Evolutionary conservation across 2,888 invertebrate species (phyloP).

Genomic region (Ophion obscuratus): DNA sequence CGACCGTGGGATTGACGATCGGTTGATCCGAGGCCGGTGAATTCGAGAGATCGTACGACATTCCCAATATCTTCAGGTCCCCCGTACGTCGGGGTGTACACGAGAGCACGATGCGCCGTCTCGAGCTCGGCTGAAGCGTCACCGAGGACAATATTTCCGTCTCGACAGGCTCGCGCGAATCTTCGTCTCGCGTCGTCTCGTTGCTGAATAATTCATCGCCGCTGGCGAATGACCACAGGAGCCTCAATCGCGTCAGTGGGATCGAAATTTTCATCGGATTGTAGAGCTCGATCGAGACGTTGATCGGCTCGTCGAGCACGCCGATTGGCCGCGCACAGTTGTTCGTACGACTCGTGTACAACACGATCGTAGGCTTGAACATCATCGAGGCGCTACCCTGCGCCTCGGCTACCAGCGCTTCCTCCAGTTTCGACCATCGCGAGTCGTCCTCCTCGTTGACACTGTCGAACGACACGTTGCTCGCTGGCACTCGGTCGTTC

Average conservation of each 20-base stretch:
- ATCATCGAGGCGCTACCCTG: constrained; percentile 89
- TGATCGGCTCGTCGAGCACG: constrained; percentile 93
- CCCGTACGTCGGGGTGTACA: constrained; percentile 91
- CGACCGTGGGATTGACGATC: constrained; percentile 78
- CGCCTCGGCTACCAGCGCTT: constrained; percentile 90
- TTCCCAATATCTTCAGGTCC: constrained; percentile 89
- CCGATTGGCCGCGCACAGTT: constrained; percentile 88
- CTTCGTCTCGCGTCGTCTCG: constrained; percentile 83
- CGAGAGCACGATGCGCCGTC: constrained; percentile 88
- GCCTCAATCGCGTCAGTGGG: constrained; percentile 88
- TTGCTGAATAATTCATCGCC: constrained; percentile 83
- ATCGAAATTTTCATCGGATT: constrained; percentile 91
- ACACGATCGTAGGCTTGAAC: constrained; percentile 91
- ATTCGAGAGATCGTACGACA: constrained; percentile 88
- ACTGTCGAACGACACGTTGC: constrained; percentile 79
- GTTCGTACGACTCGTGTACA: constrained; percentile 89
- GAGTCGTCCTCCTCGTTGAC: constrained; percentile 83
- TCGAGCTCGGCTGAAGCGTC: constrained; percentile 86
- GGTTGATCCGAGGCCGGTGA: constrained; percentile 71
- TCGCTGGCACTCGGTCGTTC: constrained; percentile 81
- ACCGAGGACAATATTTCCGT: constrained; percentile 86
- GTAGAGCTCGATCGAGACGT: constrained; percentile 90
- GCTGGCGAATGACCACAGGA: constrained; percentile 89
- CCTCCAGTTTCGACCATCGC: constrained; percentile 91
- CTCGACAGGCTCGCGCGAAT: constrained; percentile 84